phyloP scores from a whole-genome alignment of 2,797 vertebrate species.

The Spinus pinus region DNA sequence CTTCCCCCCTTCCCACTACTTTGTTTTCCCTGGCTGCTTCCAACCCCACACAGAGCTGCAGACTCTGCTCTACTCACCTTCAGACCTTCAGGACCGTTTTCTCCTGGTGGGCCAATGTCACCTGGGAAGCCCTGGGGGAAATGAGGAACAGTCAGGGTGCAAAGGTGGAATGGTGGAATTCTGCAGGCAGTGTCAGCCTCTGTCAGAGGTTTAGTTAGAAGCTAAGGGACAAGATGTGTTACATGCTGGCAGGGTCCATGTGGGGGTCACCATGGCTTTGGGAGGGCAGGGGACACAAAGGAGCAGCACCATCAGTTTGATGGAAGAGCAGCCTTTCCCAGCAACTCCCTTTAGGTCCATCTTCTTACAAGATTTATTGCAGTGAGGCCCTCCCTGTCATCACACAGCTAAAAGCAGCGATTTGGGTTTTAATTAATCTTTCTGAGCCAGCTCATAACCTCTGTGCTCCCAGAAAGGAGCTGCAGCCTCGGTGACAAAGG shows the following conservation, averaged over 20 bases:
- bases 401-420: neutral
- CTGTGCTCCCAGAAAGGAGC: neutral
- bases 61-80: constrained; percentile 81
- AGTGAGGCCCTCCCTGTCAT: neutral
- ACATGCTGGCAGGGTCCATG: rapidly evolving
- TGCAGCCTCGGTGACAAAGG: neutral
- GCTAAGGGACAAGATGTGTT: neutral
- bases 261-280: rapidly evolving
- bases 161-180: neutral
- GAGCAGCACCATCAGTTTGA: neutral
- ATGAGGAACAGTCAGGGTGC: neutral
- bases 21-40: constrained; percentile 39
- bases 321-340: neutral
- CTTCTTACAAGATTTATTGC: constrained; percentile 14
- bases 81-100: constrained; percentile 89
- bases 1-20: neutral
- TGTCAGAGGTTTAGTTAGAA: neutral
- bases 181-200: neutral
- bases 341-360: neutral
- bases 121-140: constrained; percentile 90
- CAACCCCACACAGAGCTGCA: neutral
- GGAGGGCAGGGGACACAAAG: neutral
- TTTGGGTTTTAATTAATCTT: constrained; percentile 30
- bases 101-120: constrained; percentile 91
- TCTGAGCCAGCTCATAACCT: neutral